Conservation (phyloP, 2,888 invertebrate genomes). For the Ochropleura leucogaster region DNA sequence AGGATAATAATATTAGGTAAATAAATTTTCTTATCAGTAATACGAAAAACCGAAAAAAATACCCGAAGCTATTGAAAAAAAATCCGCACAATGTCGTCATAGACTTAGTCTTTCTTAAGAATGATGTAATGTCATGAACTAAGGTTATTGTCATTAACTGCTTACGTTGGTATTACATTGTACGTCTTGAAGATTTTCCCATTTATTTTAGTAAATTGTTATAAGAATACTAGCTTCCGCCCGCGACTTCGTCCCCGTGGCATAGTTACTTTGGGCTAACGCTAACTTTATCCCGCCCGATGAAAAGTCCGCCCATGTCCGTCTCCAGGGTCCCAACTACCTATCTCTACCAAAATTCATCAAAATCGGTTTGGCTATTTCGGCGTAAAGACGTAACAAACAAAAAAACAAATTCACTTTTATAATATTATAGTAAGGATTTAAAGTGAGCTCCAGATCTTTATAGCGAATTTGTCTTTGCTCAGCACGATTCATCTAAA, state of each 20-base stretch:
- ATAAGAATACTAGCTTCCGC: no score
- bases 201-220: conserved; percentile 5
- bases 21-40: conserved; percentile 9
- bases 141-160: conserved; percentile 24
- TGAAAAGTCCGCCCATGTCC: no score
- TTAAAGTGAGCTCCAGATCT: neutral
- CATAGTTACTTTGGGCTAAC: no score
- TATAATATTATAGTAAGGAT: neutral
- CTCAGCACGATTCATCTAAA: neutral
- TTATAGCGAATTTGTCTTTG: neutral
- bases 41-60: neutral
- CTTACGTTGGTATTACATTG: neutral
- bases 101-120: conserved; percentile 31
- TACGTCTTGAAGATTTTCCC: conserved; percentile 17
- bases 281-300: no score
- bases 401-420: no score
- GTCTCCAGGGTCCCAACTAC: no score
- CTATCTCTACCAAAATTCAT: no score
- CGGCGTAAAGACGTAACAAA: no score
- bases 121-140: conserved; percentile 11
- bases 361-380: no score
- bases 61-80: neutral
- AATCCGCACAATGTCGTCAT: neutral
- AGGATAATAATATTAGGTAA: neutral
- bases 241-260: no score